These are phyloP conservation scores for Albula goreensis DNA, from an alignment of 2,113 vertebrate species.

Conservation along the genomic window DNA sequence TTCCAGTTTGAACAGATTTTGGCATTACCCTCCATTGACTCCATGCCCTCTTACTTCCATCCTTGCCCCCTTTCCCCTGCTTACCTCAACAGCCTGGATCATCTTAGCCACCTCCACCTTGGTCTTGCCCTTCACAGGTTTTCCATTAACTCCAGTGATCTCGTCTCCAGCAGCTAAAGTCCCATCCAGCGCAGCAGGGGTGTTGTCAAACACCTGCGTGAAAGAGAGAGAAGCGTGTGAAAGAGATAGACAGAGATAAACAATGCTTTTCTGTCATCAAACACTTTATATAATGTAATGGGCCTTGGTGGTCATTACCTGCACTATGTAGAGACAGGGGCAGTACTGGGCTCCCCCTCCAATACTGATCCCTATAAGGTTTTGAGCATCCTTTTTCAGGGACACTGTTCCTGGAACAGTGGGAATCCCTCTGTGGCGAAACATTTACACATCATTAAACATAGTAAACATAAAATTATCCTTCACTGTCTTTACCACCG, in stretches of 20 bases:
- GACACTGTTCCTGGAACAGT: constrained; percentile 93
- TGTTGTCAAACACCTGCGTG: constrained; percentile 94
- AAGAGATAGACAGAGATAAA: neutral
- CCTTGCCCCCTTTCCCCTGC: constrained; percentile 27
- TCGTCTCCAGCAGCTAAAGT: constrained; percentile 93
- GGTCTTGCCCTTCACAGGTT: constrained; percentile 92
- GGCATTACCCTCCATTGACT: neutral
- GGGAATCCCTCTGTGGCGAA: constrained; percentile 84
- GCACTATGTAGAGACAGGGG: constrained; percentile 98
- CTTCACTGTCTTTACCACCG: too few species aligned
- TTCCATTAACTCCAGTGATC: constrained; percentile 94
- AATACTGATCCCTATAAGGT: constrained; percentile 96
- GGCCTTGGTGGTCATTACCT: constrained; percentile 67
- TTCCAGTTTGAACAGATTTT: neutral
- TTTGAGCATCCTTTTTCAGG: constrained; percentile 90
- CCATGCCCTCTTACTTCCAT: neutral
- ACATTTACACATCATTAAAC: neutral
- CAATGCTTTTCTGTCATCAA: neutral
- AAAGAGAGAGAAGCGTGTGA: neutral
- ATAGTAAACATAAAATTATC: too few species aligned
- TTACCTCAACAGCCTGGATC: constrained; percentile 96
- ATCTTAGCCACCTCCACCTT: constrained; percentile 99
- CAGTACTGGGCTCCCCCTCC: constrained; percentile 97
- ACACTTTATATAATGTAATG: neutral
- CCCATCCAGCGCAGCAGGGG: constrained; percentile 86